Conservation (phyloP, 2,888 invertebrate genomes). For the Ganaspis brasiliensis region DNA sequence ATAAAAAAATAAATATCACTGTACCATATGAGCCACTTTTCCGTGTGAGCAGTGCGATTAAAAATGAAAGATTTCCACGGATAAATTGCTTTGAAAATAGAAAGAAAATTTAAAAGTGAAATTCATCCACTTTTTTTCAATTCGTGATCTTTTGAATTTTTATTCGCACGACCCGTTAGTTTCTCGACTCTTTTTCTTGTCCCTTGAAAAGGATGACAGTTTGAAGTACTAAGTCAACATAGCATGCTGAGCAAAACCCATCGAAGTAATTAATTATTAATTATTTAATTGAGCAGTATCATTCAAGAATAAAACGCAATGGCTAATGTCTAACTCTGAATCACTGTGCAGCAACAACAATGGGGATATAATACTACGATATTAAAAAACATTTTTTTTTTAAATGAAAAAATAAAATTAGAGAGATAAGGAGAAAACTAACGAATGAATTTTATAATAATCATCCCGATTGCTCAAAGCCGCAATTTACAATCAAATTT, state of each 20-base stretch:
- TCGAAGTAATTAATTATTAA: conserved; percentile 34
- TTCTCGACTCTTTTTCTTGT: conserved; percentile 18
- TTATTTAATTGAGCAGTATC: conserved; percentile 50
- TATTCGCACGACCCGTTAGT: conserved; percentile 1
- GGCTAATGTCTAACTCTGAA: conserved; percentile 54
- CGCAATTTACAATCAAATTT: conserved; percentile 14
- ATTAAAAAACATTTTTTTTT: neutral
- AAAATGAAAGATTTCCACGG: neutral
- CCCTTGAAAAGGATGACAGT: conserved; percentile 26
- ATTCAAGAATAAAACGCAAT: conserved; percentile 55
- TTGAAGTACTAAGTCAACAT: conserved; percentile 25
- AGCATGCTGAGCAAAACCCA: conserved; percentile 25
- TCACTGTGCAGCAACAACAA: conserved; percentile 54
- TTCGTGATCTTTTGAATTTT: neutral
- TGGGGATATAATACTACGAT: conserved; percentile 51
- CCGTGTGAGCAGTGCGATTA: conserved; percentile 1
- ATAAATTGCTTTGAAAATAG: too few relatives aligned
- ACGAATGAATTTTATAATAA: neutral
- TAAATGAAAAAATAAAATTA: neutral
- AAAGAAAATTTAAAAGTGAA: too few relatives aligned
- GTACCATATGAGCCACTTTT: conserved; percentile 23
- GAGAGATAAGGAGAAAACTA: conserved; percentile 14
- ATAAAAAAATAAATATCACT: conserved; percentile 28
- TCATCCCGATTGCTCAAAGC: too few relatives aligned
- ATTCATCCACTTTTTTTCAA: neutral